Base-by-base conservation (phyloP, 1,140 invertebrate species). In the Paralvinella palmiformis region DNA sequence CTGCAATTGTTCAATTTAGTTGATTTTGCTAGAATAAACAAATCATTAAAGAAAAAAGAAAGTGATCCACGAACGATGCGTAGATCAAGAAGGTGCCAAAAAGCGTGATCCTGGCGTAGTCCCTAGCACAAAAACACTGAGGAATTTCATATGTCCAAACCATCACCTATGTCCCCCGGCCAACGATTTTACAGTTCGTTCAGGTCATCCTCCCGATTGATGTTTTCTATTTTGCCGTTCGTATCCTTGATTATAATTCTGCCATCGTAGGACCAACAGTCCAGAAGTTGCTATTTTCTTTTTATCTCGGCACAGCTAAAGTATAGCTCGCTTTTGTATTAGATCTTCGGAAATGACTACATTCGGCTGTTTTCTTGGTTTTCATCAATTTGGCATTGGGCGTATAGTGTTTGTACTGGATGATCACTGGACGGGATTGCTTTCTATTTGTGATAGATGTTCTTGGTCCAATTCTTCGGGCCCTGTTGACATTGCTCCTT, bases 281-380 rank as follows among this genome's bases (percentile, higher is more conserved):
- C 44, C 44, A 48, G 44, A 48, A 48, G 44, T 24, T 48, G 37
- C 10, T 48, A 24, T 10, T 48, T 2, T 48, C 44, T 48, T 48
- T 48, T 2, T 48, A 10, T 48, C 44, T 48, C 44, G 44, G 44
- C 44, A 10, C 10, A 44, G 10, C 10, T 44, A n/a, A 48, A 48
- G 44, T 48, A n/a, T 48, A 2, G 44, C 44, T 48, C 44, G 10
- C 2, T 48, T 48, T 48, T 48, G 10, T 10, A 24, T 48, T 48
- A 48, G 44, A 48, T 48, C 44, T 48, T 48, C 44, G 2, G 44
- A 48, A 48, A 41, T 48, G 20, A 35, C 22, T 41, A 59, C 36
- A 59, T 59, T 35, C 36, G 36, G 31, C 10, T 59, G 36, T 59
- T 22, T 59, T n/a, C n/a, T n/a, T n/a, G n/a, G n/a, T n/a, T n/a